Conservation (phyloP, 1,140 invertebrate species). For the Danaus plexippus region DNA sequence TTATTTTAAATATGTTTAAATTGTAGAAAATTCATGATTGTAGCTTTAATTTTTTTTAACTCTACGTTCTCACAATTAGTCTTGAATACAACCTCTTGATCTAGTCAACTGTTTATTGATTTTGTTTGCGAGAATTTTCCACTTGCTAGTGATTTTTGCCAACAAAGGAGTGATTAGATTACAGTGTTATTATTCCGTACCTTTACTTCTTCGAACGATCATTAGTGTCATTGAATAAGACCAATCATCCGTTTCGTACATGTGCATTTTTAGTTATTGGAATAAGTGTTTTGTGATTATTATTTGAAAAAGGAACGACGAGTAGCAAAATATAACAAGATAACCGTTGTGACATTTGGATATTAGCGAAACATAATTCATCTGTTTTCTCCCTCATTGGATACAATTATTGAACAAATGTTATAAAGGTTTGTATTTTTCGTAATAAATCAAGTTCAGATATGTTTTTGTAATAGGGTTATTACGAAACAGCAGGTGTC, state of each 20-base stretch:
- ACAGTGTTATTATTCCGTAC: conserved; percentile 41
- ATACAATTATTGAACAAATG: conserved; percentile 50
- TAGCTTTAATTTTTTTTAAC: conserved; percentile 1
- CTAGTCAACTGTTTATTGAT: conserved; percentile 40
- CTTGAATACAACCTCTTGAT: conserved; percentile 5
- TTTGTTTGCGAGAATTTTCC: conserved; percentile 43
- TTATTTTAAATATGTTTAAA: conserved; percentile 7
- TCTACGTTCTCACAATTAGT: not conserved
- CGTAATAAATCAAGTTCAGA: not conserved
- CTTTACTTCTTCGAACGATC: conserved; percentile 29
- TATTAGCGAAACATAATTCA: conserved; percentile 35
- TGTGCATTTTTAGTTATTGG: conserved; percentile 40
- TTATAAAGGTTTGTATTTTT: conserved; percentile 56
- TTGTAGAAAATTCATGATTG: too few species aligned
- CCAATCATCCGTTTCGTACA: conserved; percentile 56
- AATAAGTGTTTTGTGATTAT: conserved; percentile 22
- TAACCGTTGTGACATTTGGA: conserved; percentile 34
- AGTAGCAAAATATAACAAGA: conserved; percentile 33
- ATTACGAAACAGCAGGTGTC: conserved; percentile 31
- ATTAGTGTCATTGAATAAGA: conserved; percentile 55
- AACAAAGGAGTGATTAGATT: conserved; percentile 40
- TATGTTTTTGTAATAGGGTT: conserved; percentile 13
- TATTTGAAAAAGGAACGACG: conserved; percentile 22
- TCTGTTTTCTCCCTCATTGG: conserved; percentile 13
- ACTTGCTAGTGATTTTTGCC: conserved; percentile 29